Percentiles rank a stretch among this genome's conserved stretches.
Evolutionary conservation across 2,888 invertebrate genomes (phyloP).

Genomic region (Plagodis dolabraria): DNA sequence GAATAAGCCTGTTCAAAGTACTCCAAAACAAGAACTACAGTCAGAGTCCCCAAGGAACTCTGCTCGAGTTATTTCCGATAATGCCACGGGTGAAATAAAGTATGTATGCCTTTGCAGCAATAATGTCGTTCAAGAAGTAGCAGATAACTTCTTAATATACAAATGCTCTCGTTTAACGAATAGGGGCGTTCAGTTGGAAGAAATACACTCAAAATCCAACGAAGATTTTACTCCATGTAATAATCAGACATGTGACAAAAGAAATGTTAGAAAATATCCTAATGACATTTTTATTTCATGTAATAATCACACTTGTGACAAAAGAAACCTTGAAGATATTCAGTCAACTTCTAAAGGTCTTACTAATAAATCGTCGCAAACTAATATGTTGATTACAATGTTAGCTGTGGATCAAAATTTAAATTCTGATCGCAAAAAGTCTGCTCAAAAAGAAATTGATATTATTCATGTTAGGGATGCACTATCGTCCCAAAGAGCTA

Average conservation of each 20-base stretch:
- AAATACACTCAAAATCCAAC: conserved; percentile 31
- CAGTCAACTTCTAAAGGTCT: conserved; percentile 10
- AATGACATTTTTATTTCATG: conserved; percentile 18
- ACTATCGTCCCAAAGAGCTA: conserved; percentile 21
- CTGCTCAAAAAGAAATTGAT: conserved; percentile 5
- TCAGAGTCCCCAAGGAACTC: conserved; percentile 37
- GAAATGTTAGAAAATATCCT: conserved; percentile 12
- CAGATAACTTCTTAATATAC: conserved; percentile 63
- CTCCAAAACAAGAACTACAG: conserved; percentile 25
- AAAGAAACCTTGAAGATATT: conserved; percentile 4
- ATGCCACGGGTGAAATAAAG: conserved; percentile 54
- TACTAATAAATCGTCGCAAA: conserved; percentile 64
- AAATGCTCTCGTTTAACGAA: conserved; percentile 62
- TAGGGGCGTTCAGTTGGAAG: conserved; percentile 45
- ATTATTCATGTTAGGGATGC: conserved; percentile 21
- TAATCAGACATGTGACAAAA: conserved; percentile 16
- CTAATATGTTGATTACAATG: conserved; percentile 56
- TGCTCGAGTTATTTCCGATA: conserved; percentile 42
- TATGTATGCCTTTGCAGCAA: conserved; percentile 67
- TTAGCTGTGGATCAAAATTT: conserved; percentile 43
- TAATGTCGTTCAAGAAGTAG: conserved; percentile 46
- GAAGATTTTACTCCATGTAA: conserved; percentile 18
- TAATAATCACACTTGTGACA: conserved; percentile 17
- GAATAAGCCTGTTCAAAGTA: background rate
- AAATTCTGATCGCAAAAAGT: conserved; percentile 28